Evolutionary conservation across 2,113 vertebrate genomes (phyloP).

Genomic region (Laticauda laticaudata): DNA sequence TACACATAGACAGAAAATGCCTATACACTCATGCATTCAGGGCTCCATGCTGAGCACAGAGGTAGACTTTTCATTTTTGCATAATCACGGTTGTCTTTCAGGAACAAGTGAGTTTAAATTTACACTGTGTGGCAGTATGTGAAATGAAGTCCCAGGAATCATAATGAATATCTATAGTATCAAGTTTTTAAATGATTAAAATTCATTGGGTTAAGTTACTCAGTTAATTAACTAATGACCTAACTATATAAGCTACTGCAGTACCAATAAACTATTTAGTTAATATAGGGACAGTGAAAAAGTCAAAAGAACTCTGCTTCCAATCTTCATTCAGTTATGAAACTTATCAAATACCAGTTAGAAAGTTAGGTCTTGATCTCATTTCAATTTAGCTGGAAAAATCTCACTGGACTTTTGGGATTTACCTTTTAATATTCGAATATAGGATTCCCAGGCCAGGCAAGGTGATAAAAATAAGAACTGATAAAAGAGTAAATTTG

Average conservation of each 20-base stretch:
- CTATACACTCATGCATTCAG: not conserved
- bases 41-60: not conserved
- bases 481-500: not conserved
- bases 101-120: not conserved
- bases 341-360: not conserved
- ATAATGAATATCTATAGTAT: constrained; percentile 10
- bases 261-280: not conserved
- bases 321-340: not conserved
- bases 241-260: constrained; percentile 1
- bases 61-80: not conserved
- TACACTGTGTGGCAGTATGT: not conserved
- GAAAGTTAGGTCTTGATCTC: not conserved
- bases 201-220: constrained; percentile 12
- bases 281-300: not conserved
- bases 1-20: not conserved
- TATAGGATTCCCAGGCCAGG: not conserved
- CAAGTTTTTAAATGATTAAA: constrained; percentile 10
- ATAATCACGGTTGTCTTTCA: not conserved
- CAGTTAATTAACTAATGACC: constrained; percentile 35
- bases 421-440: not conserved
- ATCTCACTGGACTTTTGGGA: not conserved
- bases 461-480: not conserved
- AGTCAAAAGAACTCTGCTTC: not conserved
- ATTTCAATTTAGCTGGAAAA: not conserved
- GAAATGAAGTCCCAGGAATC: not conserved